Percentiles rank a stretch among this genome's conserved stretches.
Conservation (phyloP, 2,113 vertebrate genomes). For the Sturnus vulgaris region DNA sequence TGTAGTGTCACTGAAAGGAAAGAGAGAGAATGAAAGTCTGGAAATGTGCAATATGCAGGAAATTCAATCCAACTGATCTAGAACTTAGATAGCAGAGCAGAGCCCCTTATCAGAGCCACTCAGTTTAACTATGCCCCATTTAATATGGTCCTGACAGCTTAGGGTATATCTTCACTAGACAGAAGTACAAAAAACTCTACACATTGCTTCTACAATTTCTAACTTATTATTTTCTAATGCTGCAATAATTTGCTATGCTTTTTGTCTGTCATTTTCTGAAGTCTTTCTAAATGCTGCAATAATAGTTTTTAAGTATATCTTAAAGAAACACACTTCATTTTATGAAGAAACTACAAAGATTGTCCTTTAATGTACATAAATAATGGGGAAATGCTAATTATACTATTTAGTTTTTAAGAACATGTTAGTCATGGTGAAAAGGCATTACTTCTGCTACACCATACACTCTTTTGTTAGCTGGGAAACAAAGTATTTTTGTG, state of each 20-base stretch:
- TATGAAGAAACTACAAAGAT: constrained; percentile 30
- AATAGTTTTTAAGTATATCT: constrained; percentile 38
- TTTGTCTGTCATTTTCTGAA: constrained; percentile 36
- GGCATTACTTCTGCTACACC: neutral
- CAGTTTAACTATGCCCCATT: constrained; percentile 85
- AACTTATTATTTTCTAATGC: constrained; percentile 63
- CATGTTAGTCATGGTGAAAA: constrained; percentile 30
- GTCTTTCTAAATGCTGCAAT: constrained; percentile 25
- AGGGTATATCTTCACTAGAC: constrained; percentile 74
- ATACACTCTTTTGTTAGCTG: neutral
- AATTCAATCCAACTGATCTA: constrained; percentile 90
- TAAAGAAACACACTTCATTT: constrained; percentile 39
- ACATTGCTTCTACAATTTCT: constrained; percentile 50
- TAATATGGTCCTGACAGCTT: constrained; percentile 80
- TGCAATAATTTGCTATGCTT: constrained; percentile 53
- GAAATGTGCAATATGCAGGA: constrained; percentile 84
- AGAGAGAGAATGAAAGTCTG: constrained; percentile 65
- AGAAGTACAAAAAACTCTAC: constrained; percentile 69
- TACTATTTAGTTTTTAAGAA: constrained; percentile 13
- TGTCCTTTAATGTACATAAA: constrained; percentile 23
- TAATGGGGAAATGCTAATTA: constrained; percentile 48
- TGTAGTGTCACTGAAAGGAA: constrained; percentile 77
- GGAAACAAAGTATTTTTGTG: neutral
- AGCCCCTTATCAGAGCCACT: constrained; percentile 85
- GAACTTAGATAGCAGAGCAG: constrained; percentile 81